Evolutionary conservation across 30 jellyfish, hydroid and myxozoan genomes (phyloP).

Genomic region (Mastigias papua): DNA sequence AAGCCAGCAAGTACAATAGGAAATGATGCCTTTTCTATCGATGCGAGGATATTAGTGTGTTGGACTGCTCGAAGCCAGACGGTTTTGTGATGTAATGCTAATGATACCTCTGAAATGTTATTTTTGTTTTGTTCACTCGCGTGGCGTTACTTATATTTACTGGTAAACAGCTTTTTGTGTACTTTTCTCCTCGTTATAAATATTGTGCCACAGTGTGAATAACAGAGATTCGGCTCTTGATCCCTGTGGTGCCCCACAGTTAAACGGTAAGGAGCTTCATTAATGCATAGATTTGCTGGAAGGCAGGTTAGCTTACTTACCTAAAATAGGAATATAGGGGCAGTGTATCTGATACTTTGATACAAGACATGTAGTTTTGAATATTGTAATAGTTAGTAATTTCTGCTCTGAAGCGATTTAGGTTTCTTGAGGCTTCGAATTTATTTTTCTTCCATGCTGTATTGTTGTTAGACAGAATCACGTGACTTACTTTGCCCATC

Average conservation of each 20-base stretch:
- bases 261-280: not conserved
- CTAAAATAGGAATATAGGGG: not conserved
- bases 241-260: constrained; percentile 11
- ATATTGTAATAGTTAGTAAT: not conserved
- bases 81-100: not conserved
- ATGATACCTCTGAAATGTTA: not conserved
- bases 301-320: not conserved
- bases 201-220: not conserved
- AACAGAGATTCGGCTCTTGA: not conserved
- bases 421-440: too few relatives aligned
- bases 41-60: too few relatives aligned
- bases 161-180: not conserved
- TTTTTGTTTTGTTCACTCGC: not conserved
- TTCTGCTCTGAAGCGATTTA: not conserved
- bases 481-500: not conserved
- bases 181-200: not conserved
- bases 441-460: too few relatives aligned
- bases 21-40: too few relatives aligned
- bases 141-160: not conserved
- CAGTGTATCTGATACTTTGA: not conserved
- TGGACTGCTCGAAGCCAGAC: too few relatives aligned
- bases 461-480: not conserved
- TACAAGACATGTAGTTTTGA: not conserved
- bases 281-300: not conserved
- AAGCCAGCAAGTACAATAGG: too few relatives aligned